Percentiles rank a stretch among this genome's conserved stretches.
Conservation (phyloP, 2,888 invertebrate genomes). For the Heliothis peltigera region DNA sequence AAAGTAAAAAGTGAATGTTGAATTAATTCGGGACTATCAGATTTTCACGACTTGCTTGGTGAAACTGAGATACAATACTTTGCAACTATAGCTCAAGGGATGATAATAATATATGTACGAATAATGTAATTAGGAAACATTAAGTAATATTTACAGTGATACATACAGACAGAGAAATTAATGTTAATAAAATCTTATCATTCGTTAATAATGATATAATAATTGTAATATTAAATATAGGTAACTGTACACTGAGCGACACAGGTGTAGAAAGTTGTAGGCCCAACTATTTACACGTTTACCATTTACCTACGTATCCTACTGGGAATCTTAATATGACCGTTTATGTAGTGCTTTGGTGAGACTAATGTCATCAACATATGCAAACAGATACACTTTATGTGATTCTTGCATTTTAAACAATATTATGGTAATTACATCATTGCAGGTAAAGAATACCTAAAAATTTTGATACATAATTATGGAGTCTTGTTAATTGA, state of each 20-base stretch:
- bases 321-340: constrained; percentile 61
- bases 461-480: too few species aligned
- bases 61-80: constrained; percentile 6
- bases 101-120: constrained; percentile 35
- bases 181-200: constrained; percentile 60
- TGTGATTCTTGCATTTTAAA: too few species aligned
- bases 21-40: neutral
- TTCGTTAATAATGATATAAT: constrained; percentile 59
- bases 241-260: constrained; percentile 86
- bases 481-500: too few species aligned
- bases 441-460: too few species aligned
- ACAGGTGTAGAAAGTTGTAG: constrained; percentile 84
- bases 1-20: constrained; percentile 10
- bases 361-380: too few species aligned
- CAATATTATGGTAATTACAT: too few species aligned
- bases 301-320: constrained; percentile 71
- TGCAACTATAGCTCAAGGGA: constrained; percentile 43
- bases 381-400: too few species aligned
- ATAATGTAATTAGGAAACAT: constrained; percentile 58
- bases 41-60: too few species aligned
- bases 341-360: too few species aligned
- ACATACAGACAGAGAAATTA: constrained; percentile 58
- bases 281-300: constrained; percentile 81
- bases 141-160: constrained; percentile 64
- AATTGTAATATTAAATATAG: constrained; percentile 65